phyloP scores from a whole-genome alignment of 53 echinoderm and acorn worm species.

The Echinometra lucunter region DNA sequence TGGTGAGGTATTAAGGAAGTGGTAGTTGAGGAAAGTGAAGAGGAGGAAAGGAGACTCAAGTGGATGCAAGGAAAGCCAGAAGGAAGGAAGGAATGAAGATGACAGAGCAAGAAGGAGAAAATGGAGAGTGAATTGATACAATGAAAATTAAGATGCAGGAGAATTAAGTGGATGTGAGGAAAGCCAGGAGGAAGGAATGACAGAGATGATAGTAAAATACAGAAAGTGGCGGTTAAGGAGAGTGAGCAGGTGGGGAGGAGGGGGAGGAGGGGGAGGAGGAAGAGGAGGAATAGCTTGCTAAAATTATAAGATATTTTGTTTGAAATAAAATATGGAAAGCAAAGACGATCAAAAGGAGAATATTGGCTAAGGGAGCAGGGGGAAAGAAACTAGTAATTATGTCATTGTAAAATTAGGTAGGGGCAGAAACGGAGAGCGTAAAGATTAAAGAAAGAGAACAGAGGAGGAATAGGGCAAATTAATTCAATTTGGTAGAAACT shows the following conservation, averaged over 20 bases:
- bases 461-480: too few relatives aligned
- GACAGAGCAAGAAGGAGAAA: too few relatives aligned
- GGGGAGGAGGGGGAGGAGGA: neutral
- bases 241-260: neutral
- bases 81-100: neutral
- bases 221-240: neutral
- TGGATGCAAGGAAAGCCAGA: neutral
- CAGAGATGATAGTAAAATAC: neutral
- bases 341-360: neutral
- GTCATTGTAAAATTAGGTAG: neutral
- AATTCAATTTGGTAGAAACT: too few relatives aligned
- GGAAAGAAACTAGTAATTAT: too few relatives aligned
- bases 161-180: too few relatives aligned
- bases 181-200: neutral
- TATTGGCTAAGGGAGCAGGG: too few relatives aligned
- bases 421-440: neutral
- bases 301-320: neutral
- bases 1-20: neutral
- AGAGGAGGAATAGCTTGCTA: neutral
- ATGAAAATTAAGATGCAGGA: too few relatives aligned
- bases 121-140: too few relatives aligned
- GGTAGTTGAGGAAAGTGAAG: too few relatives aligned
- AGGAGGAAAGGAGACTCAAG: conserved; percentile 1
- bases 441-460: too few relatives aligned
- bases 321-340: neutral